phyloP scores from a whole-genome alignment of 2,888 invertebrate species.

The Mayetiola destructor region DNA sequence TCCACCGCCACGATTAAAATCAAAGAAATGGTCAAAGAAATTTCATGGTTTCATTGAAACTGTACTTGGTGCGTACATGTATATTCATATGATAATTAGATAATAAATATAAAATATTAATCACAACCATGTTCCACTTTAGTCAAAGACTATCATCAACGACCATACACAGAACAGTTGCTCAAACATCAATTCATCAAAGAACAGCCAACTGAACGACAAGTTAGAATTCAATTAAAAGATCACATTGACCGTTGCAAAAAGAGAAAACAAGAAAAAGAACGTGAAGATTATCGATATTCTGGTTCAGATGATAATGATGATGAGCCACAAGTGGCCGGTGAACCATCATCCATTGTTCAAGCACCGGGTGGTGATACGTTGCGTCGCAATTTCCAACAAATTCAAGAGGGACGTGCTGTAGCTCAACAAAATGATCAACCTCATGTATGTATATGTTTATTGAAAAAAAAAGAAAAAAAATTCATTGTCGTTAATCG shows the following conservation, averaged over 20 bases:
- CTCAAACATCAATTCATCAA: conserved; percentile 95
- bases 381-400: conserved; percentile 91
- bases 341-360: conserved; percentile 90
- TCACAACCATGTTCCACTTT: background rate
- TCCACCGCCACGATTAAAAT: conserved; percentile 92
- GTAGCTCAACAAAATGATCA: conserved; percentile 1
- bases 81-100: background rate
- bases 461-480: too few species aligned
- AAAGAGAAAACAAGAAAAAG: conserved; percentile 84
- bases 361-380: conserved; percentile 82
- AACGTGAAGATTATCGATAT: conserved; percentile 65
- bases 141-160: conserved; percentile 96
- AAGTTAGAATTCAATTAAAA: conserved; percentile 95
- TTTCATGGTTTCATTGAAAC: conserved; percentile 98
- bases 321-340: conserved; percentile 78
- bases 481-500: too few species aligned
- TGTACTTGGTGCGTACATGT: conserved; percentile 45
- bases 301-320: conserved; percentile 97
- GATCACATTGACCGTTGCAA: conserved; percentile 97
- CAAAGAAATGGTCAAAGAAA: conserved; percentile 95
- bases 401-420: conserved; percentile 73
- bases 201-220: conserved; percentile 96
- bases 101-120: background rate
- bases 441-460: too few species aligned
- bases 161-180: conserved; percentile 96